phyloP scores from a whole-genome alignment of 2,113 vertebrate genomes.

The Chauna torquata region DNA sequence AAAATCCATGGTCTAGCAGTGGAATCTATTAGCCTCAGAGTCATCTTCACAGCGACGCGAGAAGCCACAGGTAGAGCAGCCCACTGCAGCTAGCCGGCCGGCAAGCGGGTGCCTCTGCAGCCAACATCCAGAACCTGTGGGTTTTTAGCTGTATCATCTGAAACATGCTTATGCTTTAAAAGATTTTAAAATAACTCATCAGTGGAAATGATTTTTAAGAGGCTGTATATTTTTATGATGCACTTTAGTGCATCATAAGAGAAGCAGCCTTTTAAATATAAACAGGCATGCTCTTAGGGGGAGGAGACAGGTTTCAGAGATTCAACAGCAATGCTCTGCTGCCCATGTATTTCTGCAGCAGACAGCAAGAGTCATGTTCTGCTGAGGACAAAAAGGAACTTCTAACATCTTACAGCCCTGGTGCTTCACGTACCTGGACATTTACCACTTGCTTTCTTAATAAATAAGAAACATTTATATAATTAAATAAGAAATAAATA shows the following conservation, averaged over 20 bases:
- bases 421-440: background rate
- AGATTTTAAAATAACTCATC: constrained; percentile 30
- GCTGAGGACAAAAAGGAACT: background rate
- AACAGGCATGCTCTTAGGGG: background rate
- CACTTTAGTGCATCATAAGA: background rate
- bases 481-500: too few relatives aligned
- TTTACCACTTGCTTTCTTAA: background rate
- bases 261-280: background rate
- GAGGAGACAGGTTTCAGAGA: background rate
- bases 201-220: constrained; percentile 17
- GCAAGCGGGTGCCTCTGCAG: background rate
- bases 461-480: too few relatives aligned
- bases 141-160: background rate
- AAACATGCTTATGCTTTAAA: background rate
- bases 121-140: background rate
- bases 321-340: background rate
- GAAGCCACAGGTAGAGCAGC: background rate
- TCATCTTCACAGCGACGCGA: background rate
- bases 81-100: background rate
- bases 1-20: background rate
- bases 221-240: background rate
- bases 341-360: background rate
- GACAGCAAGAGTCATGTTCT: background rate
- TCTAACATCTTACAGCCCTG: background rate
- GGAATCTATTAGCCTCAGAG: constrained; percentile 17